phyloP scores from a whole-genome alignment of 1,140 invertebrate genomes.

The Rhopalosiphum maidis region DNA sequence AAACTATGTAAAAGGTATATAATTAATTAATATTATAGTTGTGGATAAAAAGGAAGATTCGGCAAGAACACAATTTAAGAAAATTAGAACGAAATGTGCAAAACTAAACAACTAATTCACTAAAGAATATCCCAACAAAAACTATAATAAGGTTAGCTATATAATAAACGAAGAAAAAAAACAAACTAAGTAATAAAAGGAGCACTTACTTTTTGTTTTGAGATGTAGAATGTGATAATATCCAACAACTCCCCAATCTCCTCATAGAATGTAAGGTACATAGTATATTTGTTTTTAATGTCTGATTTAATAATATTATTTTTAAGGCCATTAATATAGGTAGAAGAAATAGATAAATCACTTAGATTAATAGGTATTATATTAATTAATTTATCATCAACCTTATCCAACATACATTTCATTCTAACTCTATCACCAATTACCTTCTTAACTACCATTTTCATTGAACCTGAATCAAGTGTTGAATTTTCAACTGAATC shows the following conservation, averaged over 20 bases:
- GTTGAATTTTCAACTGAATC: accelerated
- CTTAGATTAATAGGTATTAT: background rate
- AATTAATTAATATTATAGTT: too few relatives aligned
- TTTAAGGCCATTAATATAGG: background rate
- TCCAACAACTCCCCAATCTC: background rate
- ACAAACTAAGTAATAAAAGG: background rate
- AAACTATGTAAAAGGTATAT: too few relatives aligned
- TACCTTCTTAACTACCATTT: background rate
- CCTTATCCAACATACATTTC: background rate
- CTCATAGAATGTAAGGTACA: background rate
- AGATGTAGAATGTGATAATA: background rate
- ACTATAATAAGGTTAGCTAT: background rate
- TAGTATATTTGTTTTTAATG: background rate
- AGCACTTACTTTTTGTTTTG: background rate
- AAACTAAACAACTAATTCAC: background rate
- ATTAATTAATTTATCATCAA: background rate
- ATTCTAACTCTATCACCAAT: background rate
- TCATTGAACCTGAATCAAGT: background rate
- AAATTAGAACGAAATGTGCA: too few relatives aligned
- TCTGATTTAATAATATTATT: conserved; percentile 17
- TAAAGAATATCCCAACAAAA: too few relatives aligned
- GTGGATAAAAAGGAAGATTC: too few relatives aligned
- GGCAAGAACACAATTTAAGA: too few relatives aligned
- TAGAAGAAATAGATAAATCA: background rate
- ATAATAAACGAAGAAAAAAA: background rate